Evolutionary conservation across 2,888 invertebrate genomes (phyloP).

Genomic region (Chelonus formosanus): DNA sequence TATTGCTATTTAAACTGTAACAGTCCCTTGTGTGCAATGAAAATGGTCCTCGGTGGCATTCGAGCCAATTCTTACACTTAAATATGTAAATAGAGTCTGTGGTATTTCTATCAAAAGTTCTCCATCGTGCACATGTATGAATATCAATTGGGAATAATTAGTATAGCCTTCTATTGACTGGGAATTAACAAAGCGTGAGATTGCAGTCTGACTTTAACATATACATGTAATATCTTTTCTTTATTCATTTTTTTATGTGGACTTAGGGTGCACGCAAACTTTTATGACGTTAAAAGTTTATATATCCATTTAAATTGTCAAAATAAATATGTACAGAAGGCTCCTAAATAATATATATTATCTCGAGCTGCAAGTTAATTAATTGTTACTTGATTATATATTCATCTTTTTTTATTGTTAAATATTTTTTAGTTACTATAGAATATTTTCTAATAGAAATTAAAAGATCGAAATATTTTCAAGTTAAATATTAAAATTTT

Average conservation of each 20-base stretch:
- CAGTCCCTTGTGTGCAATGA: no score
- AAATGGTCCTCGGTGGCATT: no score
- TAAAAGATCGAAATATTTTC: no score
- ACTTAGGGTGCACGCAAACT: no score
- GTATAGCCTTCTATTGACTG: constrained; percentile 16
- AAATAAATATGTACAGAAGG: constrained; percentile 44
- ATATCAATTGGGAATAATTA: constrained; percentile 21
- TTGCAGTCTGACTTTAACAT: constrained; percentile 5
- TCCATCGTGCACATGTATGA: no score
- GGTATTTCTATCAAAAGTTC: no score
- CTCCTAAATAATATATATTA: constrained; percentile 53
- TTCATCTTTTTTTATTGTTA: not conserved
- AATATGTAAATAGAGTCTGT: no score
- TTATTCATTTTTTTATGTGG: not conserved
- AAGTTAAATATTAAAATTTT: no score
- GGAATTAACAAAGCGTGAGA: constrained; percentile 16
- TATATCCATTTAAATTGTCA: constrained; percentile 1
- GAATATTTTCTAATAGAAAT: constrained; percentile 40
- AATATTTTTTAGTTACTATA: constrained; percentile 10
- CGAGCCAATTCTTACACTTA: no score
- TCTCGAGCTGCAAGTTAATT: constrained; percentile 47
- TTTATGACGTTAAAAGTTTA: not conserved
- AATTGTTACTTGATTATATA: no score
- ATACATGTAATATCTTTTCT: constrained; percentile 13
- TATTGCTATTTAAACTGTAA: no score